These are phyloP conservation scores for Sturmia bella DNA, from an alignment of 2,888 invertebrate genomes.

Conservation along the genomic window DNA sequence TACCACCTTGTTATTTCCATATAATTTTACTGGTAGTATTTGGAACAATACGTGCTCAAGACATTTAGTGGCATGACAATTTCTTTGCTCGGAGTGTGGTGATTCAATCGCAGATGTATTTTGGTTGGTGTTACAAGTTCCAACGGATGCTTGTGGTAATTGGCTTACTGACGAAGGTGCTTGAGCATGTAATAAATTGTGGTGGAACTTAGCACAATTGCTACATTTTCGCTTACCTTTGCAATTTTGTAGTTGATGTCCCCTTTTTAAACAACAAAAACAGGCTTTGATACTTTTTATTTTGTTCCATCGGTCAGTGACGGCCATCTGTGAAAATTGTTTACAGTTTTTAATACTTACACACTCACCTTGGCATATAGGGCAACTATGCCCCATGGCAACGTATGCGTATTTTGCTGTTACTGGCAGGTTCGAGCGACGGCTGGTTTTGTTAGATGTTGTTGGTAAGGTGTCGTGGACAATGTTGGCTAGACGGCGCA, in stretches of 20 bases:
- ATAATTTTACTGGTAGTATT: constrained; percentile 36
- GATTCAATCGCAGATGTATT: too few species aligned
- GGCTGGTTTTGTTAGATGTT: constrained; percentile 3
- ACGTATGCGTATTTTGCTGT: neutral
- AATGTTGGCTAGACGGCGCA: constrained; percentile 45
- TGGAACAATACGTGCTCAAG: constrained; percentile 24
- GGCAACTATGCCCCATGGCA: neutral
- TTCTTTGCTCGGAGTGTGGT: constrained; percentile 3
- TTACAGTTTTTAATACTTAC: neutral
- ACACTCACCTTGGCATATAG: constrained; percentile 34
- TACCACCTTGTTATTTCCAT: constrained; percentile 4
- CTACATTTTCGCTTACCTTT: constrained; percentile 13
- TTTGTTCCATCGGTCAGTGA: constrained; percentile 38
- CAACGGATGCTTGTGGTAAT: neutral
- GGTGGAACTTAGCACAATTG: constrained; percentile 35
- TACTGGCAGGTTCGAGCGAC: neutral
- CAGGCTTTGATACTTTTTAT: constrained; percentile 30
- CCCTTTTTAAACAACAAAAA: constrained; percentile 47
- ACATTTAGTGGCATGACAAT: constrained; percentile 18
- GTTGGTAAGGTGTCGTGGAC: constrained; percentile 32
- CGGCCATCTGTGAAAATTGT: neutral
- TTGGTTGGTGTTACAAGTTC: too few species aligned
- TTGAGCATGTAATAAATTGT: constrained; percentile 21
- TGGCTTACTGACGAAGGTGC: neutral
- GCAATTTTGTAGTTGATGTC: constrained; percentile 36